Evolutionary conservation across 2,797 vertebrate species (phyloP), one percentile per base, ranked within the genome.

Genomic region (Molothrus ater): DNA sequence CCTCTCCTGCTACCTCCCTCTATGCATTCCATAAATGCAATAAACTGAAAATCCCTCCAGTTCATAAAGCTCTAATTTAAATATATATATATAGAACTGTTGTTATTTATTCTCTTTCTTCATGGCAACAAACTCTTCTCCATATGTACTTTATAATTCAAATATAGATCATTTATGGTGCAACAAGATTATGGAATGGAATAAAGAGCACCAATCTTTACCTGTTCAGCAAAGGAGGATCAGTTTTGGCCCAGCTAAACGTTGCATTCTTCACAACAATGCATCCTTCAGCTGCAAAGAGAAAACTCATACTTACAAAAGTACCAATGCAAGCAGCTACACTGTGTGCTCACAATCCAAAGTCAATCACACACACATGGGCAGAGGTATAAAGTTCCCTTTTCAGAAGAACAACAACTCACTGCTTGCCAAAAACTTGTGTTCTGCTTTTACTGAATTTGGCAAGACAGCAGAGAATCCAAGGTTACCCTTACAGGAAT

Each of bases 241-340:
- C 99, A 1, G 73, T 96, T 96, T 96, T 98, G 85, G 98, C 98
- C 99, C 99, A 99, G 76, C 98, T 98, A 97, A 99, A 99, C 0
- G 98, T 98, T 47, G 99, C 99, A 1, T 99, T 98, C 73, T 92
- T 98, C 80, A 99, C 97, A 7, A 97, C 92, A 92, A 99, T 98
- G 89, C 98, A 93, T 5, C 98, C 87, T 18, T 97, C 90, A 7
- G 97, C 99, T 99, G 92, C 32, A 95, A 93, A 86, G 6, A 82
- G 43, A 94, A 91, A 95, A 85, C 10, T 24, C 2, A 0, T 25
- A 42, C 45, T 90, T 72, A 65, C 28, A 36, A 4, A n/a, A 80
- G 38, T 5, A 38, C 17, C 38, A 74, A 3, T 12, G 40, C 42
- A 94, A 94, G 45, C 10, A 91, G 17, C 21, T 79, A 9, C 54